phyloP scores from a whole-genome alignment of 2,113 vertebrate species.

The Heterocephalus glaber region DNA sequence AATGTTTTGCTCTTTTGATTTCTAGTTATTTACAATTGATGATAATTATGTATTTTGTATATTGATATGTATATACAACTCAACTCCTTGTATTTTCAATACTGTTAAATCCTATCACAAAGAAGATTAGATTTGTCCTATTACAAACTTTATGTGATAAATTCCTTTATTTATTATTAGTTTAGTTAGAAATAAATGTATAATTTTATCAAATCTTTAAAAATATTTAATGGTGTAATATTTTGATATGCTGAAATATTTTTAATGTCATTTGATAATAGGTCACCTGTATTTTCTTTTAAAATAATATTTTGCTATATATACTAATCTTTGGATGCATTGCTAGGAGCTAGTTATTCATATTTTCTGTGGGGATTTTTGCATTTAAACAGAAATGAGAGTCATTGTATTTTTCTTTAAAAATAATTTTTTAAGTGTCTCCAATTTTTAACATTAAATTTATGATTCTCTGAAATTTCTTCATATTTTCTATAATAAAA shows the following conservation, averaged over 20 bases:
- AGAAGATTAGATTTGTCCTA: not conserved
- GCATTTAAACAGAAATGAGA: not conserved
- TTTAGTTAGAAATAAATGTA: not conserved
- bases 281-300: not conserved
- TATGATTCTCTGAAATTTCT: not conserved
- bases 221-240: not conserved
- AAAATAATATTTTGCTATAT: not conserved
- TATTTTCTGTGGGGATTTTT: not conserved
- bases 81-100: not conserved
- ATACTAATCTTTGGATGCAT: not conserved
- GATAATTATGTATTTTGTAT: not conserved
- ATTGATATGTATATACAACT: not conserved
- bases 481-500: not conserved
- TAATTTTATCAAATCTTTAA: not conserved
- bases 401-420: not conserved
- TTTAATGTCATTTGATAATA: not conserved
- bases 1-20: not conserved
- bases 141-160: not conserved
- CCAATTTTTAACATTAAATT: constrained; percentile 6
- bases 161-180: not conserved
- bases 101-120: not conserved
- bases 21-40: not conserved
- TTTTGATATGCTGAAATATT: not conserved
- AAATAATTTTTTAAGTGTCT: not conserved
- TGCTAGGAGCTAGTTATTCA: not conserved